Conservation (phyloP, 2,888 invertebrate species). For the Tridacna crocea region DNA sequence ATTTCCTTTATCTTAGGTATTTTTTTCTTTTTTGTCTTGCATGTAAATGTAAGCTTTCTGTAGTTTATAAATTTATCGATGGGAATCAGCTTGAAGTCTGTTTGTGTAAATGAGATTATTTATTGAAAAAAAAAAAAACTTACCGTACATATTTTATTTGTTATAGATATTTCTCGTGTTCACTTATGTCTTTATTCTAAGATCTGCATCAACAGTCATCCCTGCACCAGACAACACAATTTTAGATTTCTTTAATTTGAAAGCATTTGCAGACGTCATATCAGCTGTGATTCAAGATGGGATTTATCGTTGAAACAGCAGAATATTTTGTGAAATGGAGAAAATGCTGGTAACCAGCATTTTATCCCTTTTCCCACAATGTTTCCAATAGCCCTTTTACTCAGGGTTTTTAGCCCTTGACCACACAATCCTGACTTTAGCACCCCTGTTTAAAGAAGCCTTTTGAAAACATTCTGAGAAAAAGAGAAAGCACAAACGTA, state of each 20-base stretch:
- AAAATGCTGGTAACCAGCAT: constrained; percentile 5
- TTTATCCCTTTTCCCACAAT: background rate
- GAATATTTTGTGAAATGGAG: background rate
- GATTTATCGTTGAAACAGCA: background rate
- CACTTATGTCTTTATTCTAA: too few relatives aligned
- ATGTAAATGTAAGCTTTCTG: background rate
- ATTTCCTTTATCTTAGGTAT: background rate
- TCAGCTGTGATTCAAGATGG: background rate
- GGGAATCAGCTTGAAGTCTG: background rate
- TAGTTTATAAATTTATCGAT: background rate
- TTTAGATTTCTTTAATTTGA: background rate
- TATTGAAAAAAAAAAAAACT: background rate
- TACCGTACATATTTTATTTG: background rate
- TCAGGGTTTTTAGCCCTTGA: background rate
- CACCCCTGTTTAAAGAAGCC: background rate
- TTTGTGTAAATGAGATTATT: background rate
- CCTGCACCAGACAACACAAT: background rate
- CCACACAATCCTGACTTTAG: background rate
- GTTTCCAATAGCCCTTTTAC: background rate
- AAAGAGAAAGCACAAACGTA: too few relatives aligned
- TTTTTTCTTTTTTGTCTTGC: background rate
- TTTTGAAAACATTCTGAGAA: background rate
- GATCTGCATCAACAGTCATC: background rate
- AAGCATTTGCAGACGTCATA: background rate
- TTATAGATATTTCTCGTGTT: background rate